Percentiles rank a stretch among this genome's conserved stretches.
phyloP scores from a whole-genome alignment of 2,113 vertebrate genomes.

The Haemorhous mexicanus region DNA sequence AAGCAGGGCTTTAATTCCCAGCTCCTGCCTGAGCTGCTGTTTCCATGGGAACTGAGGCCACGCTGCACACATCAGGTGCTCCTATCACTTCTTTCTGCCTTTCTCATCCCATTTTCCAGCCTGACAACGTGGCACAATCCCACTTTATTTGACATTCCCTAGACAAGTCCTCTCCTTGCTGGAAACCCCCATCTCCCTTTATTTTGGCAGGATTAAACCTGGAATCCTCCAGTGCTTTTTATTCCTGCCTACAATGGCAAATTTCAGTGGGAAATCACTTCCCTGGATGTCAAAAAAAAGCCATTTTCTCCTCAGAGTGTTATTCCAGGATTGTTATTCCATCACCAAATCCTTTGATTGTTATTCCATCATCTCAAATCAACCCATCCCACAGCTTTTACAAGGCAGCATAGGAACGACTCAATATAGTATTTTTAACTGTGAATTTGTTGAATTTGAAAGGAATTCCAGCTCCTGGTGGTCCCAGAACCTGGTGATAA shows the following conservation, averaged over 20 bases:
- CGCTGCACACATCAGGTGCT: not conserved
- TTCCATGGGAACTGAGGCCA: slow-evolving; percentile 60
- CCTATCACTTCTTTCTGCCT: slow-evolving; percentile 25
- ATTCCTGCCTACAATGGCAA: not conserved
- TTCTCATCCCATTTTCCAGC: not conserved
- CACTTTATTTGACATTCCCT: not conserved
- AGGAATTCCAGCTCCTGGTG: not conserved
- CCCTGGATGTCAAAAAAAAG: not conserved
- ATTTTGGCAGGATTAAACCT: not conserved
- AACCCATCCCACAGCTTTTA: not conserved
- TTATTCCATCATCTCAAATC: not conserved
- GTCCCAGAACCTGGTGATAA: not conserved
- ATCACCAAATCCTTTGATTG: not conserved
- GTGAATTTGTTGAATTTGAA: not conserved
- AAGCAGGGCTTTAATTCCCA: not conserved
- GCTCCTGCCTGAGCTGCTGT: slow-evolving; percentile 19
- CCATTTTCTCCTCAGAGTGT: not conserved
- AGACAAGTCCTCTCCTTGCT: not conserved
- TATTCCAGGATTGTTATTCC: not conserved
- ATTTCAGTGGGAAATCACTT: not conserved
- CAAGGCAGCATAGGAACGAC: not conserved
- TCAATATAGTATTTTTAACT: not conserved
- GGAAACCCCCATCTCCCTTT: not conserved
- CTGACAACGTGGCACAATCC: not conserved
- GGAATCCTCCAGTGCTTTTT: not conserved